Evolutionary conservation across 2,888 invertebrate species (phyloP), one percentile per base, ranked within the genome.

Genomic region (Cremastobaeus sp.): DNA sequence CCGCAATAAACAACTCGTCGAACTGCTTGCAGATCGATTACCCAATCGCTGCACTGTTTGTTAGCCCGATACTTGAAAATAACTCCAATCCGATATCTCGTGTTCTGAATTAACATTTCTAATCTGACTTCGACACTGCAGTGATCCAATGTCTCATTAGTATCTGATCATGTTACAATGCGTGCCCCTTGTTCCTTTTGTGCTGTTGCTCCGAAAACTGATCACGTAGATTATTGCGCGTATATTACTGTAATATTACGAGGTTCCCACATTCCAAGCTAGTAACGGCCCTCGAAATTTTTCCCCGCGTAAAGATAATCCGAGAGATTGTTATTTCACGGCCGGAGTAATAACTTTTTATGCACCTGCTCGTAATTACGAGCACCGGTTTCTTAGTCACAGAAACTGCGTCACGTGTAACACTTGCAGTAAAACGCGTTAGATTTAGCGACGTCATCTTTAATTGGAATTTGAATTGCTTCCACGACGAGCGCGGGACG

Each of bases 381-480:
- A 9, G 1, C 15, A 12, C 15, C n/a, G 11, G 35, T 43, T 65
- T 57, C 65, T 47, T 59, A 59, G 6, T 52, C 47, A 25, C 47
- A 59, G 52, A 45, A 65, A 35, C 12, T 37, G 47, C 34, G 37
- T 54, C 60, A 60, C 50, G 48, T 66, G 50, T 66, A 59, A 60
- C 65, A 69, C 54, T 35, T 48, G 54, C 28, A 47, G 55, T 50
- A 62, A 66, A 66, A 60, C 32, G 55, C 60, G 18, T 43, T 69
- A 64, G 55, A 74, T 57, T 59, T 47, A 50, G 48, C 52, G 25
- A 41, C 20, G 68, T 37, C 68, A 55, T 74, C 68, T 74, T 69
- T 59, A 69, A 74, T 74, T 68, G 59, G 68, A 74, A 60, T 74
- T 68, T 64, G 68, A 68, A 74, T 68, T 68, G 68, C 68, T 74